Conservation (phyloP, 2,888 invertebrate genomes). For the Dichetophora obliterata region DNA sequence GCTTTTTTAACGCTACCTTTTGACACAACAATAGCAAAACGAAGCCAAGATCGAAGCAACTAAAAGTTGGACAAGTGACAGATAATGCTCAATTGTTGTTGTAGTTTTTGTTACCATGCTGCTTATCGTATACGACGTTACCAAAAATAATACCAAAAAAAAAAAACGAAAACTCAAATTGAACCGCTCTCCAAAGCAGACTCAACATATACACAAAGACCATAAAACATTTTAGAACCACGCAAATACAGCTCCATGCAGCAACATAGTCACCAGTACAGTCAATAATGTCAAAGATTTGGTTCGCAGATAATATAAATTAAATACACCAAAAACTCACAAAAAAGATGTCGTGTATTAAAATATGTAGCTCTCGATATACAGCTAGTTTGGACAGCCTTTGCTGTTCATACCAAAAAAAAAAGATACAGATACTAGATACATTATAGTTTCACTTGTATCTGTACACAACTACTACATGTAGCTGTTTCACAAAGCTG, state of each 20-base stretch:
- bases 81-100: conserved; percentile 28
- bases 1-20: background rate
- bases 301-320: conserved; percentile 46
- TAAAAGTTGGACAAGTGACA: conserved; percentile 36
- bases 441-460: too few relatives aligned
- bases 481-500: conserved; percentile 5
- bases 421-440: too few relatives aligned
- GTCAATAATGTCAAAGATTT: conserved; percentile 45
- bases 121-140: background rate
- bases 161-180: background rate
- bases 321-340: conserved; percentile 35
- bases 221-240: background rate
- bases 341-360: background rate
- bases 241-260: background rate
- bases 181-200: background rate
- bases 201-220: background rate
- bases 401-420: too few relatives aligned
- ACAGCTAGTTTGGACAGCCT: too few relatives aligned
- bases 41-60: background rate
- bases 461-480: background rate
- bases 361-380: background rate
- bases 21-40: background rate
- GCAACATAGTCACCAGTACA: background rate
- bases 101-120: background rate
- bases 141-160: background rate